Evolutionary conservation across 1,140 invertebrate genomes (phyloP), one percentile per base, ranked within the genome.

Genomic region (Sarcophaga bullata): DNA sequence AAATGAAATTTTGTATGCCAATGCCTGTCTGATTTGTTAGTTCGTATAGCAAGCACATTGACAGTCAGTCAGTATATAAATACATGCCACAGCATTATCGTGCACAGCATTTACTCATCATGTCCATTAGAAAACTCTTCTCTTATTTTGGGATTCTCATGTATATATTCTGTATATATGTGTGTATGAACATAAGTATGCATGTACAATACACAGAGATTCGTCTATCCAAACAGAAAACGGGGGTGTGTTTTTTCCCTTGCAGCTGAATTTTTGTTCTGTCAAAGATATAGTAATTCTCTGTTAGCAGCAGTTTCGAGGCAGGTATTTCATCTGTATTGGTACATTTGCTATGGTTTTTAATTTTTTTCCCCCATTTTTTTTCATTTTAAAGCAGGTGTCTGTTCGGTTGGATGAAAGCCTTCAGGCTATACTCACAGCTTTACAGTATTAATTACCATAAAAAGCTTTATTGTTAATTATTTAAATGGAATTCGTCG

Each of bases 401-500:
- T 68, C 17, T 68, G 62, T 19, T 25, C 6, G 17, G 10, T 58
- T 58, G 54, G 6, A n/a, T 68, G 10, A 68, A 19, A 68, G n/a
- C 17, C 62, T 19, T 68, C 10, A 7, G 62, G 62, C 62, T 68
- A 68, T 68, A 68, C 62, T 68, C 17, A 68, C 62, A 68, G 62
- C 62, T 68, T 68, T 68, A 19, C n/a, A 19, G 62, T 19, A 68
- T 68, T 68, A 68, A 68, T 68, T 68, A 68, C 19, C 62, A 17
- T 17, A 68, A 68, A 68, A 68, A 68, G 62, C 62, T 68, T 68
- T 68, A 68, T 68, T 19, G 62, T 68, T 68, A 68, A 68, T 68
- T 68, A 68, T 68, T 68, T 68, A 68, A 68, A 68, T 68, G 62
- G 62, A 68, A 68, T 19, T 68, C n/a, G 8, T 8, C 6, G 15